Base-by-base conservation (phyloP, 2,113 vertebrate genomes). In the Todiramphus chloris region DNA sequence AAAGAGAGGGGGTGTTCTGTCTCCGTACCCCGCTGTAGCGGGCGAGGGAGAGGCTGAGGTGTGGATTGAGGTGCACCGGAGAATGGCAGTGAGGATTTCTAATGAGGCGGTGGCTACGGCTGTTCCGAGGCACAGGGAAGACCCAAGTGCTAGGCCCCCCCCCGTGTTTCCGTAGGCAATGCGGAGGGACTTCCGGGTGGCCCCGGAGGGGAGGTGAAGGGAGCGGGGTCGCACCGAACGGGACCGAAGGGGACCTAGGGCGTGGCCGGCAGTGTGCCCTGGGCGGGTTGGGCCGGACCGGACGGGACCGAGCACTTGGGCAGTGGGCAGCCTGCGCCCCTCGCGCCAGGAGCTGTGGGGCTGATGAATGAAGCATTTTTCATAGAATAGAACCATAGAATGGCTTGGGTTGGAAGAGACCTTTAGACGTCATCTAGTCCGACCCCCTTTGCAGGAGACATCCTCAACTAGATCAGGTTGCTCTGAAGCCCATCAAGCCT, bases 21-120 rank as follows among this genome's bases (percentile, higher is more conserved):
- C 10, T 30, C 16, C 0, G 0, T 0, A 0, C 7, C 6, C 3
- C 1, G 4, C 4, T 18, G 11, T 0, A 0, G 5, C 2, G 1
- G 6, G 10, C 8, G 27, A 5, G 9, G 3, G 14, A 60, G 44
- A 20, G 35, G 3, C 2, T 37, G 25, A 69, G 18, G 7, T 5
- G 13, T 0, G 7, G 3, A 2, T n/a, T 0, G 31, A 93, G 6
- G 5, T 0, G 25, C 74, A 20, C 5, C 1, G 74, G 13, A 2
- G 51, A 30, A 13, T 0, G 11, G 10, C 4, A 1, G 5, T 39
- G 39, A 31, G 13, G 12, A 9, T 64, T 90, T 91, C 5, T 60
- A 39, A 3, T 7, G 6, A 91, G 96, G 96, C 94, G 46, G 13
- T 23, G 0, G 2, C 11, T 0, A 0, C 0, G 2, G 5, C 0